Evolutionary conservation across 2,113 vertebrate species (phyloP).

Genomic region (Carassius auratus): DNA sequence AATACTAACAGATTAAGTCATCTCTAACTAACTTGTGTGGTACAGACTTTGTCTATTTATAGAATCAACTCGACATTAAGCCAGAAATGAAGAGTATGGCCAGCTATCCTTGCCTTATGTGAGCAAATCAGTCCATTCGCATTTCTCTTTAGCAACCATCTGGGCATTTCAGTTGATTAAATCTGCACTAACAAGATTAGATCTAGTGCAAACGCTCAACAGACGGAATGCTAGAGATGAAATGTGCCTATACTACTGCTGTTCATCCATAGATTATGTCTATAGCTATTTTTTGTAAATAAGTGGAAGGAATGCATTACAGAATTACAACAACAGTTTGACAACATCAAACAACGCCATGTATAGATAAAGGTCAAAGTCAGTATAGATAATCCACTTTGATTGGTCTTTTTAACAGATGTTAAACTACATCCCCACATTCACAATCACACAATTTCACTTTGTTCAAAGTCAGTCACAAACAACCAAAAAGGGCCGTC

Average conservation of each 20-base stretch:
- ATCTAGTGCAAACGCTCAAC: constrained; percentile 51
- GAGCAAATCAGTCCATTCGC: constrained; percentile 54
- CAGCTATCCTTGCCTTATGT: constrained; percentile 50
- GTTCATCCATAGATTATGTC: constrained; percentile 1
- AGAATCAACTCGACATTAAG: constrained; percentile 55
- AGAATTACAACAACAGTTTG: background rate
- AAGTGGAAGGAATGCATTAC: constrained; percentile 1
- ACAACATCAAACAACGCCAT: background rate
- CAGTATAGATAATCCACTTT: background rate
- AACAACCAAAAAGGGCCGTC: background rate
- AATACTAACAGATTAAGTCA: background rate
- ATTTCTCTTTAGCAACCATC: constrained; percentile 61
- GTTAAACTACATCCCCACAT: background rate
- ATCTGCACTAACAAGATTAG: constrained; percentile 61
- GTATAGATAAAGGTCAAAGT: background rate
- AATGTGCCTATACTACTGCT: constrained; percentile 12
- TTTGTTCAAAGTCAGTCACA: background rate
- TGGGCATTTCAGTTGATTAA: constrained; percentile 62
- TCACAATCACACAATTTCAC: background rate
- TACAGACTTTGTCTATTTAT: constrained; percentile 59
- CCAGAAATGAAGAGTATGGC: constrained; percentile 43
- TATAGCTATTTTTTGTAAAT: background rate
- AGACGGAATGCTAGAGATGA: constrained; percentile 39
- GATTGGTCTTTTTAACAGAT: background rate
- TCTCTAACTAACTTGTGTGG: constrained; percentile 44